Base-by-base conservation (phyloP, 2,888 invertebrate genomes). In the Nysson spinosus region DNA sequence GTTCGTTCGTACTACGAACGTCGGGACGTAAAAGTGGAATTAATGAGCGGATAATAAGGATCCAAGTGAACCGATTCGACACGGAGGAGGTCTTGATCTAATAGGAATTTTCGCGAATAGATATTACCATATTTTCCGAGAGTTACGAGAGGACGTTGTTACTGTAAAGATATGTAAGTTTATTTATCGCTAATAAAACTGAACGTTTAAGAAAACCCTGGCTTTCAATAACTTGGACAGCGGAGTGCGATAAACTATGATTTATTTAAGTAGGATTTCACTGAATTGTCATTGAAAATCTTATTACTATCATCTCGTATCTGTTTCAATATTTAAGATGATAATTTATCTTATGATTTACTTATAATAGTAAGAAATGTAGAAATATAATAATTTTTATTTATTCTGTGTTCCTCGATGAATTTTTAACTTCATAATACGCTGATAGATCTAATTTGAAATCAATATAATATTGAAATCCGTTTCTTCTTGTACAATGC, bases 101-200 rank as follows among this genome's bases (percentile, higher is more conserved):
- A n/a, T 76, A 75, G 67, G 76, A 82, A 81, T 82, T 73, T 77
- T 72, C 72, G 76, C 71, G 78, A 56, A 84, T 83, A 85, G 83
- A 84, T 83, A 80, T 75, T 80, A 79, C 79, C 84, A 85, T 86
- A 86, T 86, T 86, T 86, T 86, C 83, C 79, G 84, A 85, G 78
- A 82, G 80, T 85, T 83, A 78, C 77, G 80, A 81, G 79, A 83
- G 79, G 78, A 83, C 72, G 81, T 86, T 86, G 87, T 87, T 87
- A 87, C 79, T 85, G 85, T 86, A 85, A 85, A 86, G 84, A 85
- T 84, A 83, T 86, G 85, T 87, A 86, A 86, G 83, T 86, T 87
- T 87, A 87, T 87, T 87, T 87, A 86, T 86, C 85, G 81, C 85
- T 86, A 87, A 87, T 87, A 86, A 87, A 87, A 85, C 78, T 66